Base-by-base conservation (phyloP, 2,113 vertebrate species). In the Calonectris borealis region DNA sequence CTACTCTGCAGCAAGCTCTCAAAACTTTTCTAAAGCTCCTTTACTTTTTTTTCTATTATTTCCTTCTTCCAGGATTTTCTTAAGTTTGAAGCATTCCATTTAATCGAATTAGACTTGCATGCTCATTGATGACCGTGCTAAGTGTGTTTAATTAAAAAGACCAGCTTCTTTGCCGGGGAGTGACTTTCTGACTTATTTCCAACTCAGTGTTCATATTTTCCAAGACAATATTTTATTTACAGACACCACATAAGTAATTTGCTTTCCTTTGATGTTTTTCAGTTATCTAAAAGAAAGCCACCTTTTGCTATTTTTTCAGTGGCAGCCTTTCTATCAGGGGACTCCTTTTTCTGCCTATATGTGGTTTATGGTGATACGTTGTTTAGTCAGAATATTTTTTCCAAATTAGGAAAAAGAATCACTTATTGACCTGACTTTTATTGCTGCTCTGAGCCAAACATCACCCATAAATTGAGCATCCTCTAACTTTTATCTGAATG, bases 381-480 rank as follows among this genome's bases (percentile, higher is more conserved):
- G 11, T 89, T 94, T 83, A 87, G 84, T 61, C 61, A 85, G 77
- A 96, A 82, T 83, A 60, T 75, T 95, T 96, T 90, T 91, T 83
- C 60, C 36, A 62, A 60, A 69, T 73, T 90, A 86, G 81, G 86
- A 82, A 86, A 94, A 93, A 83, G 52, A 91, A 86, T 91, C 86
- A 29, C 88, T 97, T 86, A 76, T 73, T 94, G 90, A 91, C 83
- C 69, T 94, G 96, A 94, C 91, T 94, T 97, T 95, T 96, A 94
- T 94, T 94, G 95, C 92, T 95, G 72, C 93, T 90, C 86, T 96
- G 96, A 97, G 95, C 71, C 69, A 84, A 94, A 66, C 48, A 88
- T 71, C 62, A n/a, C 51, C 69, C 86, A 90, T 96, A 97, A 97
- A 96, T 96, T 76, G 83, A 83, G 64, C 68, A 84, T 96, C 73